Conservation (phyloP, 2,797 vertebrate genomes). For the Sciurus carolinensis region DNA sequence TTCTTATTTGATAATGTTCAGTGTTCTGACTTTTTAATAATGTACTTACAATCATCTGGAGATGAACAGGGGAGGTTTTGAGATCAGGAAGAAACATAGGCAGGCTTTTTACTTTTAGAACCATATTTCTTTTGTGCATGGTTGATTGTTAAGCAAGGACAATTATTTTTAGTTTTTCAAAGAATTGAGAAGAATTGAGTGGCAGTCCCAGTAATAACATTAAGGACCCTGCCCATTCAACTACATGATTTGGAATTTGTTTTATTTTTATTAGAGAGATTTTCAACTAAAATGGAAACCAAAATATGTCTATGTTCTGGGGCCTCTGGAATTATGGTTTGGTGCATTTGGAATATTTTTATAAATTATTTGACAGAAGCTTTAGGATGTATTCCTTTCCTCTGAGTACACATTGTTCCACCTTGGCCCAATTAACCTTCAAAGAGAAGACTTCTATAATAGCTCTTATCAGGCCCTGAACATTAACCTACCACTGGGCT, state of each 20-base stretch:
- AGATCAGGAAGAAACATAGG: background rate
- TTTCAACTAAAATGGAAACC: background rate
- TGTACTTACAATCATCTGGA: background rate
- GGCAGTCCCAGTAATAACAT: background rate
- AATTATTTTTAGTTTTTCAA: conserved; percentile 50
- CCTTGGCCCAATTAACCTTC: background rate
- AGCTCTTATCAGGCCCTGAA: background rate
- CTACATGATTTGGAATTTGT: conserved; percentile 20
- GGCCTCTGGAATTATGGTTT: conserved; percentile 6
- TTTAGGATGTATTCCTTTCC: background rate
- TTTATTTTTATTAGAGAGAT: conserved; percentile 13
- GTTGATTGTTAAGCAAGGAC: background rate
- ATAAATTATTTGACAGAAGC: background rate
- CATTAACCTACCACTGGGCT: background rate
- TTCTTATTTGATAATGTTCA: background rate
- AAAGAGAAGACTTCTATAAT: background rate
- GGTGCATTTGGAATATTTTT: background rate
- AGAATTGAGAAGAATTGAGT: background rate
- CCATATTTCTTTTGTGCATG: background rate
- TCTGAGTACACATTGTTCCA: background rate
- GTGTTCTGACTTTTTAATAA: background rate
- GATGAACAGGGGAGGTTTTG: background rate
- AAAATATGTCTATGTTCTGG: background rate
- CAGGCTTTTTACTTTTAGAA: background rate
- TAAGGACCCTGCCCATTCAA: background rate